These are phyloP conservation scores for Ameiurus melas DNA, from an alignment of 2,113 vertebrate genomes.

Conservation along the genomic window DNA sequence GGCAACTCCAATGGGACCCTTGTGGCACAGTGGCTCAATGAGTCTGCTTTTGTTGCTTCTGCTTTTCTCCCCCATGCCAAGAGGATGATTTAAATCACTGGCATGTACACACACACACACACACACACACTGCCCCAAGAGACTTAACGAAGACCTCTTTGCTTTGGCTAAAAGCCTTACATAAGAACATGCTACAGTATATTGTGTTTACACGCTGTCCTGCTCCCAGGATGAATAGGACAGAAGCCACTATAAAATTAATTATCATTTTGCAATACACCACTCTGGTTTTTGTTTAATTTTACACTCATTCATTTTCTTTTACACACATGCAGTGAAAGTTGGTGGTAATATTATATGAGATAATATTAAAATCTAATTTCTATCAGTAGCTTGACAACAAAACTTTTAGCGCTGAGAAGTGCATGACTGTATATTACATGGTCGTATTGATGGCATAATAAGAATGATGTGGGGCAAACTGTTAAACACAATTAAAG, in stretches of 20 bases:
- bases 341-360: neutral
- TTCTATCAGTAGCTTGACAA: neutral
- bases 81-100: constrained; percentile 46
- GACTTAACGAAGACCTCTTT: constrained; percentile 22
- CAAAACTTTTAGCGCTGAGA: neutral
- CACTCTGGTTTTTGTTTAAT: neutral
- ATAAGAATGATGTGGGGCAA: neutral
- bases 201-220: neutral
- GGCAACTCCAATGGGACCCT: constrained; percentile 46
- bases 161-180: neutral
- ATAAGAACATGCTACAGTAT: neutral
- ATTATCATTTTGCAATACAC: neutral
- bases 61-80: constrained; percentile 40
- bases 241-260: neutral
- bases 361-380: neutral
- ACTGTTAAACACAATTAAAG: neutral
- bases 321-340: neutral
- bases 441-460: neutral
- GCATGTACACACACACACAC: constrained; percentile 5
- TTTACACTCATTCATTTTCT: neutral
- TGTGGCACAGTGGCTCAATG: constrained; percentile 40
- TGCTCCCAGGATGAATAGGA: neutral
- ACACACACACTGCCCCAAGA: neutral
- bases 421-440: no score
- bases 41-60: constrained; percentile 53